These are phyloP conservation scores for Epirrhoe tristata DNA, from an alignment of 2,888 invertebrate species.

Conservation along the genomic window DNA sequence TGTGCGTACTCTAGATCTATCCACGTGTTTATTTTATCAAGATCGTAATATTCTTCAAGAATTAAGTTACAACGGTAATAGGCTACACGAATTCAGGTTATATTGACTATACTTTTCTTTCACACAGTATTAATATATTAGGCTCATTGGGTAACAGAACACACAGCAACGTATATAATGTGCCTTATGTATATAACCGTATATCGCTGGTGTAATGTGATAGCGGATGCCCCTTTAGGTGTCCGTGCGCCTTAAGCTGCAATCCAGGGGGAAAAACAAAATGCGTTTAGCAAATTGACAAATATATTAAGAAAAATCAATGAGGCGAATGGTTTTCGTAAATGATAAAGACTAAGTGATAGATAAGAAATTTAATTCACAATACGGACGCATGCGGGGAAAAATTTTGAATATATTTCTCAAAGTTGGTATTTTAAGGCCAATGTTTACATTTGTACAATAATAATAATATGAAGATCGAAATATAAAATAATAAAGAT, in stretches of 20 bases:
- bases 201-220: slow-evolving; percentile 53
- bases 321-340: slow-evolving; percentile 1
- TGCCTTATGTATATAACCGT: slow-evolving; percentile 42
- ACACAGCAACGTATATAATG: slow-evolving; percentile 24
- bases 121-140: slow-evolving; percentile 32
- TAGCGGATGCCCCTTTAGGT: slow-evolving; percentile 56
- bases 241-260: slow-evolving; percentile 80
- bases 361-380: slow-evolving; percentile 2
- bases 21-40: slow-evolving; percentile 71
- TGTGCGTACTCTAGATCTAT: slow-evolving; percentile 58
- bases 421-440: slow-evolving; percentile 71
- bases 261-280: slow-evolving; percentile 68
- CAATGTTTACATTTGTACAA: slow-evolving; percentile 11
- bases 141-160: slow-evolving; percentile 19
- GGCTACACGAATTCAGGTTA: slow-evolving; percentile 58
- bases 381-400: slow-evolving; percentile 57
- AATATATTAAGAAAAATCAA: slow-evolving; percentile 1
- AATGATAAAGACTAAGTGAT: neutral
- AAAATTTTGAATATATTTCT: slow-evolving; percentile 58
- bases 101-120: slow-evolving; percentile 60
- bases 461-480: neutral
- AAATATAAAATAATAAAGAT: neutral
- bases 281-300: slow-evolving; percentile 47
- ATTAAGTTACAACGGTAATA: slow-evolving; percentile 39
- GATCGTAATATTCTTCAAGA: slow-evolving; percentile 44